Base-by-base conservation (phyloP, 2,888 invertebrate species). In the Eulithis testata region DNA sequence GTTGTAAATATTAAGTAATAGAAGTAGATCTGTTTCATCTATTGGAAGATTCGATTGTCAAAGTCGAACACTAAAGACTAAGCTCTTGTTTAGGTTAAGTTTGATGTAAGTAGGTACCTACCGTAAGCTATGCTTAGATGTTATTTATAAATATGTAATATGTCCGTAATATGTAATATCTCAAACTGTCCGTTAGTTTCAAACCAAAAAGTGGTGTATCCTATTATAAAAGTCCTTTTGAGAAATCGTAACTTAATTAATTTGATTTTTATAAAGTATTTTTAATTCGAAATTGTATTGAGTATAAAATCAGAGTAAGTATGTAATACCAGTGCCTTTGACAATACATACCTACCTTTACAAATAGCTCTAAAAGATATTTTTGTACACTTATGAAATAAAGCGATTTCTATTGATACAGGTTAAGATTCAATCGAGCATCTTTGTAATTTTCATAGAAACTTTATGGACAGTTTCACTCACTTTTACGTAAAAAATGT, bases 1-100 rank as follows among this genome's bases (percentile, higher is more conserved):
- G 83, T 87, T 85, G 89, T 83, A 86, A 66, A 63, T 66, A 82
- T 79, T 88, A 87, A 85, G 85, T 89, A 85, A 87, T 86, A 81
- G 82, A 78, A 85, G 90, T 91, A 90, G 92, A 92, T 91, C 89
- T 89, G 93, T 92, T 92, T 92, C 89, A 92, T 93, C 92, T 92
- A 84, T 91, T 93, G 92, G 92, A 92, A 93, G 92, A 92, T 79
- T 91, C 91, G 82, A 80, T 86, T 81, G 85, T 86, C 84, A 85
- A 88, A 88, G 89, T 90, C 89, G 91, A 90, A 89, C 86, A 86
- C 88, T 93, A 90, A 93, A 91, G 91, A 92, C 90, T 92, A 91
- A 85, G 89, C 86, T 89, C 82, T 86, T 81, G 70, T 91, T 90
- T 84, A 79, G 75, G 56, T 62, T 91, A 91, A 90, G 88, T 81